Base-by-base conservation (phyloP, 2,888 invertebrate species). In the Eudemis profundana region DNA sequence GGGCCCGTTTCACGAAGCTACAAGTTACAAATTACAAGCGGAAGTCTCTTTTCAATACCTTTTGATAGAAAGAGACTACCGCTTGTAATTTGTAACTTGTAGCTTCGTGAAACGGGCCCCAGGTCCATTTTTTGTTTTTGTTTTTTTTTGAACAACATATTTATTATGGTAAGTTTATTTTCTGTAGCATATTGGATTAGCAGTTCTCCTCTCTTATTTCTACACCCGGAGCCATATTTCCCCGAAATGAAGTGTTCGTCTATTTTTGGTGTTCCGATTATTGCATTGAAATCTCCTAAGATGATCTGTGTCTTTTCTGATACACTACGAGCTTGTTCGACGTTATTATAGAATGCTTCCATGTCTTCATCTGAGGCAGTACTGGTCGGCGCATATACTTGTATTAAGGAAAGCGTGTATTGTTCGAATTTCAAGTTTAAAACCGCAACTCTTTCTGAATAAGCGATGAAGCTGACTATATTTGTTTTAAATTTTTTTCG, bases 121-220 rank as follows among this genome's bases (percentile, higher is more conserved):
- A n/a, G n/a, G n/a, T n/a, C n/a, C n/a, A n/a, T n/a, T n/a, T n/a
- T n/a, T n/a, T 17, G 5, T 19, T 17, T 17, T 17, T 23, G 23
- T 23, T 23, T 23, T 23, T 23, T 23, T 23, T 23, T 23, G 5
- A 23, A 23, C 23, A 23, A 5, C 4, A 17, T 42, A 42, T 42
- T 42, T 42, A 42, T 42, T 42, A 42, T 17, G 4, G 42, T 42
- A 5, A 42, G 15, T 15, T 42, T 42, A 8, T 42, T 42, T 42
- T 42, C 42, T 7, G 42, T 42, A 3, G 42, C 42, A 8, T 17
- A 42, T 42, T 42, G 42, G 3, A 42, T 42, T 42, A 42, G 5
- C 15, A 7, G n/a, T 4, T 15, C 42, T 17, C 2, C 38, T 14
- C 38, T 38, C 3, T n/a, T 3, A 3, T 38, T 38, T 38, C 38